These are phyloP conservation scores for Microcaecilia unicolor DNA, from an alignment of 2,797 vertebrate genomes.

Conservation along the genomic window DNA sequence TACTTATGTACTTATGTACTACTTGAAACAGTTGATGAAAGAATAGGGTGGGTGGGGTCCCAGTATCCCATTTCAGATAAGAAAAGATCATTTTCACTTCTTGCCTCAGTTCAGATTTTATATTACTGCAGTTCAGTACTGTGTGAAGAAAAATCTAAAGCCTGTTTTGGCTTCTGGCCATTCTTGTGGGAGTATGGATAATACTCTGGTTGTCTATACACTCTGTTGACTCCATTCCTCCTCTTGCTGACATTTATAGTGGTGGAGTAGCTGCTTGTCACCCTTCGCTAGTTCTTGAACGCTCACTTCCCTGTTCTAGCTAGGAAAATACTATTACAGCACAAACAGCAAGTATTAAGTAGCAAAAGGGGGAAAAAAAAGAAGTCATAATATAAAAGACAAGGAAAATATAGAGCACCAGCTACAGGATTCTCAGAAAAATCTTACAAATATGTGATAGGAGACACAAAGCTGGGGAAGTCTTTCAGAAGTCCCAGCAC, in stretches of 20 bases:
- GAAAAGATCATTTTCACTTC: conserved; percentile 14
- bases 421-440: no score
- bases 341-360: no score
- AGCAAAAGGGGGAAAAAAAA: no score
- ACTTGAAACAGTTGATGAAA: background rate
- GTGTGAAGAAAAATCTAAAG: conserved; percentile 3
- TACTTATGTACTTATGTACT: no score
- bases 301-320: background rate
- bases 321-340: no score
- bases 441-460: no score
- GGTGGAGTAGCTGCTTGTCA: accelerated
- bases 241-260: accelerated
- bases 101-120: conserved; percentile 13
- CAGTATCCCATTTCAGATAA: background rate
- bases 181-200: background rate
- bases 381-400: no score
- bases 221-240: background rate
- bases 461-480: no score
- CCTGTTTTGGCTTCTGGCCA: conserved; percentile 19
- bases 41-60: background rate
- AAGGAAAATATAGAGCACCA: no score
- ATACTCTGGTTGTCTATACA: no score
- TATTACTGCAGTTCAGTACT: background rate
- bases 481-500: no score
- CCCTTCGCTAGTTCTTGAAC: background rate